Evolutionary conservation across 2,797 vertebrate species (phyloP).

Genomic region (Sarcoramphus papa): DNA sequence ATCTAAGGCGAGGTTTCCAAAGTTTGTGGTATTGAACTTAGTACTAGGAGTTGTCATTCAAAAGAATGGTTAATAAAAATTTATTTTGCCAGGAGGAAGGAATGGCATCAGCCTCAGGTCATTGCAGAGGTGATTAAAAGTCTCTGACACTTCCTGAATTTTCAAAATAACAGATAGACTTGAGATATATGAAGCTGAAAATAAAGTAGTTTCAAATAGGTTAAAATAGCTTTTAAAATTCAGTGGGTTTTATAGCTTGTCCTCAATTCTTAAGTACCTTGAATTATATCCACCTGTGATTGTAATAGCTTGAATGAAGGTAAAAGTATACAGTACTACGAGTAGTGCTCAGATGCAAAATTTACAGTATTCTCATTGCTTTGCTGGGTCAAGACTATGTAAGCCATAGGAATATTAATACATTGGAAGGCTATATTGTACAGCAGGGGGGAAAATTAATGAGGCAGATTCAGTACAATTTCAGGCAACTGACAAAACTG

Average conservation of each 20-base stretch:
- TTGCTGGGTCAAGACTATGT: constrained; percentile 11
- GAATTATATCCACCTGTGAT: constrained; percentile 16
- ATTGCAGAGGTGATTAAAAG: neutral
- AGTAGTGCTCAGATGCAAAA: constrained; percentile 19
- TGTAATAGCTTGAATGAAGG: constrained; percentile 18
- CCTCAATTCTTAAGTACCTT: neutral
- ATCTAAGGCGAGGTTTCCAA: neutral
- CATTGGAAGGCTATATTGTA: constrained; percentile 15
- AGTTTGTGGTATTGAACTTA: neutral
- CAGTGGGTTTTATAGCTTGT: neutral
- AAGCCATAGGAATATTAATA: constrained; percentile 68
- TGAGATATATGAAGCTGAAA: neutral
- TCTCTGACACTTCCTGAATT: neutral
- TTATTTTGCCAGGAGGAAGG: neutral
- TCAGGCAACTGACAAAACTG: constrained; percentile 47
- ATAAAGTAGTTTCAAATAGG: neutral
- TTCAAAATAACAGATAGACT: neutral
- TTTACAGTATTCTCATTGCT: neutral
- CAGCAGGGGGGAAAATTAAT: constrained; percentile 39
- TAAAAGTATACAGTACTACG: neutral
- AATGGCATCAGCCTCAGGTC: neutral
- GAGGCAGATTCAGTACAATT: constrained; percentile 53
- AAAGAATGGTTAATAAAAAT: neutral
- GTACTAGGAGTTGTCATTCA: neutral
- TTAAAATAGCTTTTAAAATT: constrained; percentile 42